Evolutionary conservation across 2,888 invertebrate genomes (phyloP).

Genomic region (Sphinx pinastri): DNA sequence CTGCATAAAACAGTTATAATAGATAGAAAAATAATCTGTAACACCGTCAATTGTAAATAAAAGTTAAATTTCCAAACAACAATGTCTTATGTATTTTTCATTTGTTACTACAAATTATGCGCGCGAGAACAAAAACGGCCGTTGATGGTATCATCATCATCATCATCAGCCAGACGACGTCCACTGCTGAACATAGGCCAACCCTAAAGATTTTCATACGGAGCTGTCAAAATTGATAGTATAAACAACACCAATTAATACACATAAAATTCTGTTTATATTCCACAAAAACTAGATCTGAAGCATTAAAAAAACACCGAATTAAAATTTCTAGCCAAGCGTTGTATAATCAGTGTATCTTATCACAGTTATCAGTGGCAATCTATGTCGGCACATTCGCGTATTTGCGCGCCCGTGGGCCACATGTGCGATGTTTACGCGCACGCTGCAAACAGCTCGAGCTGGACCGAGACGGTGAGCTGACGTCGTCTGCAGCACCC

Average conservation of each 20-base stretch:
- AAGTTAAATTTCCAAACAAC: no score
- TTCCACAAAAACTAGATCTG: background rate
- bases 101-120: background rate
- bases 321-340: constrained; percentile 28
- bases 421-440: constrained; percentile 28
- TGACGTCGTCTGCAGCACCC: constrained; percentile 52
- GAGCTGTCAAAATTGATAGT: no score
- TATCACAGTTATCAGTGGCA: constrained; percentile 26
- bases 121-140: no score
- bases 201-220: no score
- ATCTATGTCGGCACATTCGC: constrained; percentile 29
- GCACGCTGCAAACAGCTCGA: constrained; percentile 36
- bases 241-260: background rate
- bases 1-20: background rate
- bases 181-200: no score
- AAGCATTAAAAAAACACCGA: constrained; percentile 16
- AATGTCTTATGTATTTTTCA: no score
- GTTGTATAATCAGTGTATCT: constrained; percentile 26
- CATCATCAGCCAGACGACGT: no score
- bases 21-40: background rate
- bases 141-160: no score
- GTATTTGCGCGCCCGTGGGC: constrained; percentile 6
- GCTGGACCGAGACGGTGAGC: constrained; percentile 39
- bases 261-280: background rate
- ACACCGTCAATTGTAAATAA: no score